Evolutionary conservation across 2,797 vertebrate genomes (phyloP), one percentile per base, ranked within the genome.

Genomic region (Acanthiza pusilla): DNA sequence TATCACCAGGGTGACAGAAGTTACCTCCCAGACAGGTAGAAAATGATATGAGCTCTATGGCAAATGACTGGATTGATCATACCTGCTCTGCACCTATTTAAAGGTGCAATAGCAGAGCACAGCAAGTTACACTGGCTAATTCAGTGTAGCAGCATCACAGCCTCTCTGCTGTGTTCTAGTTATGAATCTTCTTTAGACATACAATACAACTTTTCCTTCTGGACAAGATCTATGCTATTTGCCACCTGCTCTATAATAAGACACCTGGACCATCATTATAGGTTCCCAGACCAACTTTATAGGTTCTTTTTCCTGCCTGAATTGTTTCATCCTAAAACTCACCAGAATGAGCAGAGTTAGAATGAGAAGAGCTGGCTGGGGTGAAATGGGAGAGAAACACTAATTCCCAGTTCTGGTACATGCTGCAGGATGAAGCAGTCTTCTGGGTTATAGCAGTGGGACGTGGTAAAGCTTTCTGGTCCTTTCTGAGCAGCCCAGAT

Each of bases 331-430:
- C 43, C 47, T 57, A 51, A 60, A 89, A 36, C 42, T 72, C 67
- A 29, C 27, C 22, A 47, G 51, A 60, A 58, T 5, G 34, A 58
- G 25, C 53, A 71, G 36, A 0, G 0, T 34, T 55, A 63, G 57
- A 48, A 53, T 27, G 38, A 86, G 83, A 45, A 58, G 61, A 38
- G 55, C 30, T 63, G 43, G 8, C 23, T 82, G 48, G 54, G 25
- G 16, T 32, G 26, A 67, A 80, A 43, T 0, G 1, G 60, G 29
- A 54, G 25, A 45, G 42, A 48, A 92, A 40, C 16, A 9, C 16
- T 10, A 34, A 43, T 55, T 62, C 48, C 40, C 53, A 17, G 7
- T 48, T 51, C 18, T 48, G 43, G 19, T 21, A 13, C 1, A 0
- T 45, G 47, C 61, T 80, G 50, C n/a, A 34, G 17, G 38, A 42